A percentile compares a stretch with the other conserved stretches of the same genome.
These are phyloP conservation scores for Hystrix brachyura DNA, from an alignment of 2,113 vertebrate species.

Conservation along the genomic window DNA sequence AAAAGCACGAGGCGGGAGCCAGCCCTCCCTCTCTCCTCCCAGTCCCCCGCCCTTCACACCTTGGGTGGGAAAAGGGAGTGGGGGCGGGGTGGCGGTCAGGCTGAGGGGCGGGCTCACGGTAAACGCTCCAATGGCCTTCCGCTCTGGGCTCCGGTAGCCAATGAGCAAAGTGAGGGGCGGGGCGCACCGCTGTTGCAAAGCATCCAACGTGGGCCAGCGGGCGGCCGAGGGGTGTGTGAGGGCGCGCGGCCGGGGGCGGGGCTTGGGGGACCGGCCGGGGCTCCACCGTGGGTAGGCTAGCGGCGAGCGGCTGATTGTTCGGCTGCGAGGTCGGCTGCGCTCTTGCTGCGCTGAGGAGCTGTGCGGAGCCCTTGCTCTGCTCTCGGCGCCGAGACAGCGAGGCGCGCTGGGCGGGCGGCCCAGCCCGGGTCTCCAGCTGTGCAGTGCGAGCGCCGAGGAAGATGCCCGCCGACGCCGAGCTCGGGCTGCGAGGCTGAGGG, in stretches of 20 bases:
- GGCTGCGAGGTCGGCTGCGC: background rate
- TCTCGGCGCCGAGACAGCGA: background rate
- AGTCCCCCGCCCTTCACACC: conserved; percentile 93
- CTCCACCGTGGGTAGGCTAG: background rate
- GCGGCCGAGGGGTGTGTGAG: conserved; percentile 64
- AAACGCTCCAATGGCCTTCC: conserved; percentile 31
- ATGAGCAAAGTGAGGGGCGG: conserved; percentile 79
- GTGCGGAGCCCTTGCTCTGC: background rate
- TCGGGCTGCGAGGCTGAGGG: background rate
- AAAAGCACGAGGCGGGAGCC: background rate
- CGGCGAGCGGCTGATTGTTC: conserved; percentile 69
- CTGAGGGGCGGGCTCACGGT: background rate
- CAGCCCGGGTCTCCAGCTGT: background rate
- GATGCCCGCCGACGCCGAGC: conserved; percentile 54
- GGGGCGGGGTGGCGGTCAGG: conserved; percentile 65
- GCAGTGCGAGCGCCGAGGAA: background rate
- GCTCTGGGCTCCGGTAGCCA: conserved; percentile 74
- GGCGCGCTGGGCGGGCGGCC: background rate
- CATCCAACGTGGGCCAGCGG: conserved; percentile 92
- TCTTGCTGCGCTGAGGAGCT: background rate
- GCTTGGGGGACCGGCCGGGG: background rate
- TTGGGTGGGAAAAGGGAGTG: conserved; percentile 93
- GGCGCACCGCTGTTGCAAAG: conserved; percentile 85
- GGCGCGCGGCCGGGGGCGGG: conserved; percentile 66
- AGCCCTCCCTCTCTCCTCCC: conserved; percentile 37